Evolutionary conservation across 2,113 vertebrate genomes (phyloP), one percentile per base, ranked within the genome.

Genomic region (Colistium nudipinnis): DNA sequence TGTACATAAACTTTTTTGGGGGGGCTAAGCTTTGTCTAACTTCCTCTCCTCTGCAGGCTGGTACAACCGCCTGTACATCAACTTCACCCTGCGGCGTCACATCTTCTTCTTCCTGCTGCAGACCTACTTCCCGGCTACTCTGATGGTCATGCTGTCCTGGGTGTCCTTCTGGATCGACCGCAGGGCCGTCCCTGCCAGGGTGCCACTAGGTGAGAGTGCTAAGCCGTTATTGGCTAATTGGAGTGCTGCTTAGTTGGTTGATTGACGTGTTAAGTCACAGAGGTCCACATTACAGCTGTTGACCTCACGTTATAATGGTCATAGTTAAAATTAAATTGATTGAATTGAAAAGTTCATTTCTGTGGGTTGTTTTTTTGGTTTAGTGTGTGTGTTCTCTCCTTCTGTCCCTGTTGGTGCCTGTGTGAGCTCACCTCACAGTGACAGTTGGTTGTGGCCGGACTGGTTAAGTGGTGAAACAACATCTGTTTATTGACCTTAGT

Each of bases 121-220:
- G 83, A 96, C 94, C 20, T 95, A 95, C 41, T 96, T 96, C 41
- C 95, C 95, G 0, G 94, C 95, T 31, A 95, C 94, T 3, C 86
- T 96, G 69, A 96, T 95, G 95, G 95, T 96, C 85, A 96, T 96
- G 95, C 68, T 96, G 75, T 95, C 94, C 74, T 95, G 94, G 95
- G 94, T 95, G 71, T 95, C 0, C 33, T 56, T 56, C 33, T 56
- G 53, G 53, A 56, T 56, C 53, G 95, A 96, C 83, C 94, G 94
- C 52, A 88, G 94, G 76, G 94, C 95, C 16, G 95, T 95, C 30
- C 95, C 95, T 0, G 95, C 94, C 78, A 87, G 95, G 66, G 95
- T 96, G 11, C 95, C 95, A 0, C 87, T 97, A 71, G 96, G 96
- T 96, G 53, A 63, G 62, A 6, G n/a, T 6, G 25, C 38, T 24